A percentile compares a stretch with the other conserved stretches of the same genome.
Evolutionary conservation across 2,113 vertebrate species (phyloP).

Genomic region (Xyliphius kryptos): DNA sequence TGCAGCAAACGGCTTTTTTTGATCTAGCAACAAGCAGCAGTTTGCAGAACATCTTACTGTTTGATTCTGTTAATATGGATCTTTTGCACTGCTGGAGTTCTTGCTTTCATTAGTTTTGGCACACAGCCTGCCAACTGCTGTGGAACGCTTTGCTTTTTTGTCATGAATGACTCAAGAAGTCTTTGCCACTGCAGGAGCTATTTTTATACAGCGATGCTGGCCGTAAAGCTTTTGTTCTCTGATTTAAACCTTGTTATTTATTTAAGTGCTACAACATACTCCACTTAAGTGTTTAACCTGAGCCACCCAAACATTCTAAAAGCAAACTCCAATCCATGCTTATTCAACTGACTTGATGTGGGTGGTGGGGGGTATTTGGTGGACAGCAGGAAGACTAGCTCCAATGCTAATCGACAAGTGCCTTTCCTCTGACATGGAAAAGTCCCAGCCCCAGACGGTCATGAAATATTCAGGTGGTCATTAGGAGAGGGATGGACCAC

Average conservation of each 20-base stretch:
- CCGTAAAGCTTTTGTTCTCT: conserved; percentile 7
- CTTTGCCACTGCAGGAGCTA: conserved; percentile 9
- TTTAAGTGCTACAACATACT: conserved; percentile 12
- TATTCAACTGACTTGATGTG: too few relatives aligned
- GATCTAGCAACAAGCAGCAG: neutral
- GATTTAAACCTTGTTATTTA: neutral
- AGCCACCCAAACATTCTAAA: neutral
- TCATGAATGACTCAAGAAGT: conserved; percentile 2
- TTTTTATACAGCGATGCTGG: neutral
- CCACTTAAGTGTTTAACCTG: neutral
- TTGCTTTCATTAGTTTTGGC: conserved; percentile 23
- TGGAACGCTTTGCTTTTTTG: conserved; percentile 1
- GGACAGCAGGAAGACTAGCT: neutral
- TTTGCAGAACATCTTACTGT: conserved; percentile 10
- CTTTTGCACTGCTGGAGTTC: conserved; percentile 15
- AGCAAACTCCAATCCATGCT: too few relatives aligned
- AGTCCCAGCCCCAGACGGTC: conserved; percentile 11
- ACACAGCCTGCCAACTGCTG: conserved; percentile 12
- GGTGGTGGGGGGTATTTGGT: too few relatives aligned
- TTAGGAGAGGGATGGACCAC: conserved; percentile 22
- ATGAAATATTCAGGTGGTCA: conserved; percentile 46
- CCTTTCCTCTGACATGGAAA: neutral
- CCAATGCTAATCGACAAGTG: conserved; percentile 7
- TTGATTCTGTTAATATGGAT: conserved; percentile 33
- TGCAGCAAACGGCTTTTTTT: neutral